These are phyloP conservation scores for Drosophila cardini DNA, from an alignment of 1,140 invertebrate genomes.

Conservation along the genomic window DNA sequence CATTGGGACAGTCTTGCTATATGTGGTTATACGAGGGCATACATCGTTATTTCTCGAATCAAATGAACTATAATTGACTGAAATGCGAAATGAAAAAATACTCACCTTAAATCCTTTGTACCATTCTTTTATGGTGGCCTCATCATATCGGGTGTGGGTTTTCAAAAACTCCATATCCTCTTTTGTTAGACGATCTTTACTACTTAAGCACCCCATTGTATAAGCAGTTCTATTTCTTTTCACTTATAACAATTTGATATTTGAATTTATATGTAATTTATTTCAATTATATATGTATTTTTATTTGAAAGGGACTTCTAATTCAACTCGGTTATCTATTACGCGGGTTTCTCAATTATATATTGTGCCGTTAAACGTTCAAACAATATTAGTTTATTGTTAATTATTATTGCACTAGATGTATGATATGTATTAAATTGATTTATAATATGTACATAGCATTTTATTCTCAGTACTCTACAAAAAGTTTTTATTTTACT, in stretches of 20 bases:
- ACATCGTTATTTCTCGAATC: constrained; percentile 34
- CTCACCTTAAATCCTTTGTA: constrained; percentile 98
- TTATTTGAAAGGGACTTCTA: constrained; percentile 16
- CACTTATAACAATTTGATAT: constrained; percentile 68
- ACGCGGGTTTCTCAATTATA: constrained; percentile 54
- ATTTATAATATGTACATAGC: constrained; percentile 51
- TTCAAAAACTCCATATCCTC: constrained; percentile 99
- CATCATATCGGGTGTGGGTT: constrained; percentile 96
- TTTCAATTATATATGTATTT: constrained; percentile 23
- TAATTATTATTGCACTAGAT: constrained; percentile 67
- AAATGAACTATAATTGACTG: constrained; percentile 4
- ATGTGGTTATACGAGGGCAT: constrained; percentile 21
- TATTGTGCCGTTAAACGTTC: constrained; percentile 35
- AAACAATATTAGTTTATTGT: constrained; percentile 64
- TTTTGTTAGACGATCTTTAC: constrained; percentile 97
- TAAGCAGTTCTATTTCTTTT: constrained; percentile 51
- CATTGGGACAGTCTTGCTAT: constrained; percentile 99
- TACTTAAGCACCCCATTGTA: constrained; percentile 95
- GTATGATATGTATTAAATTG: constrained; percentile 73
- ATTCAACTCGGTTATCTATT: constrained; percentile 52
- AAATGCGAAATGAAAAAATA: constrained; percentile 17
- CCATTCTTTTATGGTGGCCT: constrained; percentile 99
- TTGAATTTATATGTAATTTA: constrained; percentile 48
- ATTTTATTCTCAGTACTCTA: constrained; percentile 58
- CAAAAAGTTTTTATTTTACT: constrained; percentile 64